These are phyloP conservation scores for Phalloptychus januarius DNA, from an alignment of 2,797 vertebrate genomes.

Conservation along the genomic window DNA sequence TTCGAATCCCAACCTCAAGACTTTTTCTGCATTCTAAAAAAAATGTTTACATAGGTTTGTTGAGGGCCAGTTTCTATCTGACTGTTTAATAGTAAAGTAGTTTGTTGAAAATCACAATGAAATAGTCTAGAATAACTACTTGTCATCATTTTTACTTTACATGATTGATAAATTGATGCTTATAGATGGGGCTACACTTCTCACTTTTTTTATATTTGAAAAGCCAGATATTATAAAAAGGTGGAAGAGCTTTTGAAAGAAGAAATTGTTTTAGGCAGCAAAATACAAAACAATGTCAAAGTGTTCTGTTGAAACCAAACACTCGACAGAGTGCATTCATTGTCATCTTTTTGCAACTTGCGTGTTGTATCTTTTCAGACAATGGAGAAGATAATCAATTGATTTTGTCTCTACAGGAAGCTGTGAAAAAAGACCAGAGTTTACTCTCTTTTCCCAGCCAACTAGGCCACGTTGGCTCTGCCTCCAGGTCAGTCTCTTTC, in stretches of 20 bases:
- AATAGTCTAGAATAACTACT: not conserved
- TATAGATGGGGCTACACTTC: not conserved
- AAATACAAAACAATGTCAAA: conserved; percentile 19
- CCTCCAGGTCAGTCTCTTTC: conserved; percentile 80
- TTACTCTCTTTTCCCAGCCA: conserved; percentile 84
- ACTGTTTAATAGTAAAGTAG: not conserved
- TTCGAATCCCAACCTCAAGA: not conserved
- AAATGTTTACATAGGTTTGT: not conserved
- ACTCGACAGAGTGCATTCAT: conserved; percentile 41
- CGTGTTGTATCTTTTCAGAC: conserved; percentile 56
- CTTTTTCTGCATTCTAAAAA: not conserved
- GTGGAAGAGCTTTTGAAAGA: not conserved
- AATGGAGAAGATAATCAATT: conserved; percentile 72
- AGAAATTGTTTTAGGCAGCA: not conserved
- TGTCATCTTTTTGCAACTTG: conserved; percentile 53
- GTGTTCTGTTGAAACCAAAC: conserved; percentile 14
- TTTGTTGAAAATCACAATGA: not conserved
- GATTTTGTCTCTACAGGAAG: conserved; percentile 80
- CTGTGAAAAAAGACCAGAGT: conserved; percentile 85
- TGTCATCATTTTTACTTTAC: not conserved
- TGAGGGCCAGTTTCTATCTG: not conserved
- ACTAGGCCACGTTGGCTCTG: conserved; percentile 81
- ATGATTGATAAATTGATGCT: not conserved
- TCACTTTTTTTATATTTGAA: not conserved
- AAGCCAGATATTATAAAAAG: not conserved